Evolutionary conservation across 2,888 invertebrate genomes (phyloP).

Genomic region (Nomada goodeniana): DNA sequence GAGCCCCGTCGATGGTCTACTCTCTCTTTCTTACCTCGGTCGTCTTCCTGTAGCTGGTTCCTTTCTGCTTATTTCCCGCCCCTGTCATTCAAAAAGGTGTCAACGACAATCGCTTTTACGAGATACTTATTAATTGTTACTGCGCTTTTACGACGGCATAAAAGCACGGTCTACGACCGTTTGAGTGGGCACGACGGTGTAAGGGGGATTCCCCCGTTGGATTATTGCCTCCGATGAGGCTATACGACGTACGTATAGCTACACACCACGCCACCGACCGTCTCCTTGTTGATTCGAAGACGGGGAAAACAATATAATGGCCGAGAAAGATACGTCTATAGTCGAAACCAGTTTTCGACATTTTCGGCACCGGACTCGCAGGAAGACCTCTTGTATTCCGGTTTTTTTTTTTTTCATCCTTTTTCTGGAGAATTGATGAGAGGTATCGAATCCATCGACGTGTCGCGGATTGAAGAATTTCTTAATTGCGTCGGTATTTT

Average conservation of each 20-base stretch:
- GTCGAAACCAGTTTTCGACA: constrained; percentile 23
- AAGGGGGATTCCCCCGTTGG: constrained; percentile 79
- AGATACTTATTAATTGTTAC: constrained; percentile 87
- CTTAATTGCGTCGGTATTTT: background rate
- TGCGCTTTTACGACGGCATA: constrained; percentile 86
- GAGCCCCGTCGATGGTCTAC: background rate
- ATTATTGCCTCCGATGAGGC: constrained; percentile 78
- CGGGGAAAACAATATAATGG: constrained; percentile 52
- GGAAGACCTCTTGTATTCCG: background rate
- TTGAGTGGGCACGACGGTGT: constrained; percentile 75
- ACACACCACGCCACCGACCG: constrained; percentile 35
- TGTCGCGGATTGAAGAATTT: background rate
- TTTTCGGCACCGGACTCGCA: background rate
- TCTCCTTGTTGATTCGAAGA: constrained; percentile 44
- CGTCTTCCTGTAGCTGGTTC: background rate
- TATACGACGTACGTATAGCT: constrained; percentile 67
- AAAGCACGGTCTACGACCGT: constrained; percentile 84
- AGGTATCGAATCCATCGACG: background rate
- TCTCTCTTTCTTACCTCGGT: background rate
- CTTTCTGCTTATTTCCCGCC: constrained; percentile 60
- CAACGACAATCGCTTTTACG: constrained; percentile 87
- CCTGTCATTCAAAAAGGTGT: constrained; percentile 86
- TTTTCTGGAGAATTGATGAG: background rate
- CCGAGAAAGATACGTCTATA: constrained; percentile 5
- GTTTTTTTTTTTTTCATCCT: background rate